Evolutionary conservation across 2,888 invertebrate species (phyloP).

Genomic region (Thera obeliscata): DNA sequence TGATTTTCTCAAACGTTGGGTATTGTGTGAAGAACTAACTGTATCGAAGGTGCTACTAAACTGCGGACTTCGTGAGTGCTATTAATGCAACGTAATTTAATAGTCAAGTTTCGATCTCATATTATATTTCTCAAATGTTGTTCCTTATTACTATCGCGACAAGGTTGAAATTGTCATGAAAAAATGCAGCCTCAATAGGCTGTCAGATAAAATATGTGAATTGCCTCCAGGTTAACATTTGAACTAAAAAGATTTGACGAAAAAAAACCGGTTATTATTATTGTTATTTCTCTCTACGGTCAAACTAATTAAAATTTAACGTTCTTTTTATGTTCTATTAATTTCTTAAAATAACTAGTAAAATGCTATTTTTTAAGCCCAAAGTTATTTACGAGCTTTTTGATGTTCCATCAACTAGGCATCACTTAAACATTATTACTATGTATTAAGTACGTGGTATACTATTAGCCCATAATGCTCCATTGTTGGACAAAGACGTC

Average conservation of each 20-base stretch:
- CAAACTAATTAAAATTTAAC: constrained; percentile 7
- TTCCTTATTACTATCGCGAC: too few relatives aligned
- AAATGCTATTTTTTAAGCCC: not conserved
- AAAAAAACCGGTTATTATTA: not conserved
- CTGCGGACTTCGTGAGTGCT: too few relatives aligned
- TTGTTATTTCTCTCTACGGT: not conserved
- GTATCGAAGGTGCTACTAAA: not conserved
- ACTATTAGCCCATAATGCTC: too few relatives aligned
- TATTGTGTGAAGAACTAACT: constrained; percentile 7
- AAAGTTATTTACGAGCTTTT: not conserved
- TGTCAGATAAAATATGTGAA: too few relatives aligned
- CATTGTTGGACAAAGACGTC: not conserved
- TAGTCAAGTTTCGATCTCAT: too few relatives aligned
- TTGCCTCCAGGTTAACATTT: not conserved
- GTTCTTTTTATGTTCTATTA: not conserved
- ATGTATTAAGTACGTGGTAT: too few relatives aligned
- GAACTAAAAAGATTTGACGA: not conserved
- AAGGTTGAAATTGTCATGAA: too few relatives aligned
- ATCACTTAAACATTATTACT: not conserved
- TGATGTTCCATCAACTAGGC: not conserved
- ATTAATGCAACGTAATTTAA: too few relatives aligned
- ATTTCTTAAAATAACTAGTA: not conserved
- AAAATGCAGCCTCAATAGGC: too few relatives aligned
- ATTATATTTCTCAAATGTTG: too few relatives aligned
- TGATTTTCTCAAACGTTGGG: constrained; percentile 37